Percentiles rank a stretch among this genome's conserved stretches.
phyloP scores from a whole-genome alignment of 2,113 vertebrate genomes.

The Okapia johnstoni region DNA sequence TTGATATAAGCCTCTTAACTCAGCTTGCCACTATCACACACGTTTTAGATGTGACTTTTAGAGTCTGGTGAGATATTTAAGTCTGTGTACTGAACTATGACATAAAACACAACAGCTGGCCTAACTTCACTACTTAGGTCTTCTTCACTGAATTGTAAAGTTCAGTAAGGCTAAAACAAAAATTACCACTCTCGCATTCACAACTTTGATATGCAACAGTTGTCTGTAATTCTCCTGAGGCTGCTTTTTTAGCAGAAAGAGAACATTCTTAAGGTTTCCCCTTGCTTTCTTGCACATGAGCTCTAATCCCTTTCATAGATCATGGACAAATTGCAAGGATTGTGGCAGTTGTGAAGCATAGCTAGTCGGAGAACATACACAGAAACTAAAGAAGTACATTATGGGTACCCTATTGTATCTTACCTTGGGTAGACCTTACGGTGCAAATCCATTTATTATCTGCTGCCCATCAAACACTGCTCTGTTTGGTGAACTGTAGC shows the following conservation, averaged over 20 bases:
- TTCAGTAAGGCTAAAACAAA: neutral
- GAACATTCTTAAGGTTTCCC: neutral
- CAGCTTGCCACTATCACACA: neutral
- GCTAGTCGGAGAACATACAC: neutral
- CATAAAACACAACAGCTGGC: neutral
- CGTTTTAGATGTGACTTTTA: neutral
- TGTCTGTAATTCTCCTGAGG: neutral
- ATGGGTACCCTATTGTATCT: neutral
- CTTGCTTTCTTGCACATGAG: neutral
- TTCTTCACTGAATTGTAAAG: neutral
- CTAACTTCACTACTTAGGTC: neutral
- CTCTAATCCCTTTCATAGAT: neutral
- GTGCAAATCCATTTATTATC: neutral
- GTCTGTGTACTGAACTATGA: neutral
- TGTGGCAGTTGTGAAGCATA: neutral
- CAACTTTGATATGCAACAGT: neutral
- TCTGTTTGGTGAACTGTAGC: neutral
- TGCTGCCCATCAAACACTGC: neutral
- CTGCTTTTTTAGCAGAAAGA: neutral
- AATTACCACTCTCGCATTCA: neutral
- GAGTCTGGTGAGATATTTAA: neutral
- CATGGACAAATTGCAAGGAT: neutral
- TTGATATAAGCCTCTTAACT: neutral
- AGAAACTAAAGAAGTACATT: neutral
- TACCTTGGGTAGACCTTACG: neutral